Conservation (phyloP, 1,140 invertebrate species). For the Calliopsis andreniformis region DNA sequence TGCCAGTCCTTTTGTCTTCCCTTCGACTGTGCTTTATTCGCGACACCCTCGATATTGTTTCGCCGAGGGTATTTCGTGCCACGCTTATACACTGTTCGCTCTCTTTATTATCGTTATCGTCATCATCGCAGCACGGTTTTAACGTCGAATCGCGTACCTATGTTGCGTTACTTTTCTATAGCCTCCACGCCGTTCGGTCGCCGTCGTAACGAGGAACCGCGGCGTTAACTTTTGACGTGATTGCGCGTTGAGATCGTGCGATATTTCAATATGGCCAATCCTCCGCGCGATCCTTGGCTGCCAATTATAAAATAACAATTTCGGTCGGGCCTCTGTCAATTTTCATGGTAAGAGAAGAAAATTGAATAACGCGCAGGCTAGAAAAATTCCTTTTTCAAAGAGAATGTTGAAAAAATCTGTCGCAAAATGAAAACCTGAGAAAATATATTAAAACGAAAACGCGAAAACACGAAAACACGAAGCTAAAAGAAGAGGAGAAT, state of each 20-base stretch:
- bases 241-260: conserved; percentile 19
- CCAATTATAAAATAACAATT: conserved; percentile 5
- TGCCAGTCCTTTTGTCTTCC: neutral
- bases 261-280: conserved; percentile 37
- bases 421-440: no score
- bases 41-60: neutral
- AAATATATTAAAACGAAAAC: no score
- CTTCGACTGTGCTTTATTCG: neutral
- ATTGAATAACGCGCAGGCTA: neutral
- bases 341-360: neutral
- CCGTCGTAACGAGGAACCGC: conserved; percentile 13
- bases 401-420: neutral
- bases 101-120: conserved; percentile 66
- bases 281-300: neutral
- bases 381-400: neutral
- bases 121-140: conserved; percentile 45
- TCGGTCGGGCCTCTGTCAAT: neutral
- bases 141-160: conserved; percentile 47
- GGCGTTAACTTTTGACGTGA: conserved; percentile 34
- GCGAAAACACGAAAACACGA: neutral
- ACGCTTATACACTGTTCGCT: neutral
- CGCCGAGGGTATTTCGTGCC: conserved; percentile 8
- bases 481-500: no score
- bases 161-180: conserved; percentile 59
- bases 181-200: conserved; percentile 21